Conservation (phyloP, 2,797 vertebrate genomes). For the Poeciliopsis infans region DNA sequence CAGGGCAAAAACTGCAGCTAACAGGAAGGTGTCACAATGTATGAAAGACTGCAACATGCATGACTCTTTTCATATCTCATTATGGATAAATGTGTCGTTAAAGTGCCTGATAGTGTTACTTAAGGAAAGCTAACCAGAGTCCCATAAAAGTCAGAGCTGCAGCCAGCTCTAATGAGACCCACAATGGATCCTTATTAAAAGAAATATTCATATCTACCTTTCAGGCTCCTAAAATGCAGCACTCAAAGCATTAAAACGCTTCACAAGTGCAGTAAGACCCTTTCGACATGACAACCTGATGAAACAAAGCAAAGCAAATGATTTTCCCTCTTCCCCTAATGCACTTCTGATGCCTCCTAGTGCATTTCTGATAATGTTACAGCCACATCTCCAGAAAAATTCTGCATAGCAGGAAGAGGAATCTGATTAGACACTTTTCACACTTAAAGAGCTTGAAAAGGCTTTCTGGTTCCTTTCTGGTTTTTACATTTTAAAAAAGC, state of each 20-base stretch:
- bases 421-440: conserved; percentile 8
- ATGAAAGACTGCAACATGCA: not conserved
- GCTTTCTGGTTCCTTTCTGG: conserved; percentile 1
- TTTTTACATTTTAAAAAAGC: conserved; percentile 15
- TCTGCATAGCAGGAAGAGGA: not conserved
- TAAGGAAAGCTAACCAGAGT: not conserved
- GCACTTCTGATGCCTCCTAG: conserved; percentile 27
- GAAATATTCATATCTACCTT: conserved; percentile 10
- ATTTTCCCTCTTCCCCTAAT: not conserved
- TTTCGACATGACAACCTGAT: conserved; percentile 20
- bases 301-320: conserved; percentile 4
- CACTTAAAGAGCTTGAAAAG: not conserved
- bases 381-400: conserved; percentile 2
- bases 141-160: not conserved
- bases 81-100: not conserved
- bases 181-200: not conserved
- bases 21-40: not conserved
- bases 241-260: not conserved
- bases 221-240: not conserved
- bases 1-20: not conserved
- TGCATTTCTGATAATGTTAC: conserved; percentile 23
- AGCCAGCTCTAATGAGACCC: not conserved
- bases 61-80: not conserved
- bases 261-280: conserved; percentile 5
- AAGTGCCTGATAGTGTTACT: not conserved